Evolutionary conservation across 2,888 invertebrate genomes (phyloP).

Genomic region (Leptopilina drosophilae): DNA sequence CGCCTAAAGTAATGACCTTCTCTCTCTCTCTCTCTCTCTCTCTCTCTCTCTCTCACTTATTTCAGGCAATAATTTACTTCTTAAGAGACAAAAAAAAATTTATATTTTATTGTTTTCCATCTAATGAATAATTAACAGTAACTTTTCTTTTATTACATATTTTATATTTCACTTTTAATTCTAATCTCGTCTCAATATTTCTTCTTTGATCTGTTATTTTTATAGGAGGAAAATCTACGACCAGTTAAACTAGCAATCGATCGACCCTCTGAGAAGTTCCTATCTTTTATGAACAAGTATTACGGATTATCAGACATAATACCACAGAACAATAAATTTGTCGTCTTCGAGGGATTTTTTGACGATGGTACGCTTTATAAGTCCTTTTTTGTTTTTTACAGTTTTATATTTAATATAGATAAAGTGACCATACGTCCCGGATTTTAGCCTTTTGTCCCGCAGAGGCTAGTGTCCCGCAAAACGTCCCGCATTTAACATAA

Average conservation of each 20-base stretch:
- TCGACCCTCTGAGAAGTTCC: conserved; percentile 92
- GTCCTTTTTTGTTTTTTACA: background rate
- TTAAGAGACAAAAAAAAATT: background rate
- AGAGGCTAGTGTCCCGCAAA: no score
- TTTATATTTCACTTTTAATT: no score
- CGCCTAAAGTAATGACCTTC: no score
- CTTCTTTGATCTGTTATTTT: conserved; percentile 4
- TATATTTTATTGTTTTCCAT: background rate
- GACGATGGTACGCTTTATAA: conserved; percentile 67
- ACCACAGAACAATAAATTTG: conserved; percentile 92
- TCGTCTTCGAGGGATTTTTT: conserved; percentile 91
- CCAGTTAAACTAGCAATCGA: conserved; percentile 92
- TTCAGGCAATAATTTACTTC: background rate
- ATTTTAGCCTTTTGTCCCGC: no score
- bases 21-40: background rate
- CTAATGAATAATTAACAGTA: no score
- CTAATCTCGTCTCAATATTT: no score
- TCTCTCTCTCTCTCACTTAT: background rate
- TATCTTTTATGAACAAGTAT: conserved; percentile 90
- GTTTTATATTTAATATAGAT: background rate
- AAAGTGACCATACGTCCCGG: no score
- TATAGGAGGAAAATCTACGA: conserved; percentile 82
- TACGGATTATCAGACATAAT: conserved; percentile 83
- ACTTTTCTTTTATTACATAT: no score
- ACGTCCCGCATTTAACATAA: no score